Evolutionary conservation across 2,888 invertebrate genomes (phyloP).

Genomic region (Aleiodes leptofemur): DNA sequence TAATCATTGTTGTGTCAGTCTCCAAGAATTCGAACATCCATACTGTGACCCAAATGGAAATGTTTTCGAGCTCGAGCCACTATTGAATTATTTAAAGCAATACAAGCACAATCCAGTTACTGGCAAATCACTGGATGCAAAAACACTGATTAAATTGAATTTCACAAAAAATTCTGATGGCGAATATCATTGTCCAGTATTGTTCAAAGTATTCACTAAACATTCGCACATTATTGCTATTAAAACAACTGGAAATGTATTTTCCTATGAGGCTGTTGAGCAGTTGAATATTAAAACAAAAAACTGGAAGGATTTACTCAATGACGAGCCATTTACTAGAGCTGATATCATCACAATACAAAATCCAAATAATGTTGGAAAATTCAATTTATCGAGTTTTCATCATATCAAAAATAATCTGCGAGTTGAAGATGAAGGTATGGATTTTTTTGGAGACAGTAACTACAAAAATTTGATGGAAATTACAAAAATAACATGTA

Average conservation of each 20-base stretch:
- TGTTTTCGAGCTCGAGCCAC: constrained; percentile 92
- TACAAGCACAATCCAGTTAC: constrained; percentile 96
- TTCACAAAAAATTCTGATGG: constrained; percentile 91
- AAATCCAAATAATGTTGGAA: constrained; percentile 91
- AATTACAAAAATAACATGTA: constrained; percentile 26
- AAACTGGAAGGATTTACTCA: constrained; percentile 95
- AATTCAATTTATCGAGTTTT: constrained; percentile 96
- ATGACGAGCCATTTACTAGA: constrained; percentile 90
- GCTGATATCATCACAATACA: constrained; percentile 95
- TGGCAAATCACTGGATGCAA: constrained; percentile 90
- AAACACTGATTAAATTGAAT: constrained; percentile 88
- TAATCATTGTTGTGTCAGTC: constrained; percentile 92
- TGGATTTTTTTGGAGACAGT: neutral
- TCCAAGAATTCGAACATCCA: constrained; percentile 95
- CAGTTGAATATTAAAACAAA: constrained; percentile 96
- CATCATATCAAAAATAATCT: constrained; percentile 95
- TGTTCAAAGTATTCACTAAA: constrained; percentile 94
- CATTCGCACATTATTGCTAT: constrained; percentile 96
- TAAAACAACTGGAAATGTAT: constrained; percentile 95
- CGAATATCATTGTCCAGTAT: constrained; percentile 94
- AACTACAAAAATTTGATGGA: neutral
- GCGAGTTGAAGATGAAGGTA: constrained; percentile 90
- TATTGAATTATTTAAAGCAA: constrained; percentile 91
- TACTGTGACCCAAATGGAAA: constrained; percentile 94
- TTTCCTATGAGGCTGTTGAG: constrained; percentile 95